A percentile compares a stretch with the other conserved stretches of the same genome.
Evolutionary conservation across 2,888 invertebrate genomes (phyloP).

Genomic region (Cinara cedri): DNA sequence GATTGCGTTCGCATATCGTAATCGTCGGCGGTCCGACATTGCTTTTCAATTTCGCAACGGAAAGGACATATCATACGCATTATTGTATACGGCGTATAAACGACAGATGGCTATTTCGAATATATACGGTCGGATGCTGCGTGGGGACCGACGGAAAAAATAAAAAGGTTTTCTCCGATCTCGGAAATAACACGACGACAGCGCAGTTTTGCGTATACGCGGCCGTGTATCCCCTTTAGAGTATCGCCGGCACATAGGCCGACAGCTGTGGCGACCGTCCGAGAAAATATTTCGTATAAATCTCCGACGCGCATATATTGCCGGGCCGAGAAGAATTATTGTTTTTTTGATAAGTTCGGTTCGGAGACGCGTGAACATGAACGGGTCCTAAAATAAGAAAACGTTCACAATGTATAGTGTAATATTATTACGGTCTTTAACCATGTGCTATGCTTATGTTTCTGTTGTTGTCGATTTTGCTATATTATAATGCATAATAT

Average conservation of each 20-base stretch:
- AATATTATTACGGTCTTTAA: neutral
- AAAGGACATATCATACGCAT: neutral
- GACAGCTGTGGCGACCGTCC: constrained; percentile 6
- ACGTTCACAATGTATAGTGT: no score
- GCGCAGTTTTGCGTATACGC: neutral
- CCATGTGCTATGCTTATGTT: constrained; percentile 6
- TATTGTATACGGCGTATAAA: neutral
- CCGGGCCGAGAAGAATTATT: neutral
- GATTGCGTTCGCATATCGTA: neutral
- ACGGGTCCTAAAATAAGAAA: constrained; percentile 21
- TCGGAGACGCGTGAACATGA: neutral
- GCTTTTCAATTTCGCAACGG: neutral
- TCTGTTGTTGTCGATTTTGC: no score
- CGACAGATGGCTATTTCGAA: constrained; percentile 31
- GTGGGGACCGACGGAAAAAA: neutral
- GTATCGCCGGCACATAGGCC: neutral
- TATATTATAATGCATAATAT: no score
- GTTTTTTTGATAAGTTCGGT: neutral
- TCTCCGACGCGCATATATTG: neutral
- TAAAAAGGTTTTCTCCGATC: constrained; percentile 23
- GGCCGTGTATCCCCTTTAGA: neutral
- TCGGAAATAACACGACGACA: constrained; percentile 15
- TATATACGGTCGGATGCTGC: neutral
- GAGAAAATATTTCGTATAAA: constrained; percentile 19
- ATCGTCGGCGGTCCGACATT: neutral